Conservation (phyloP, 2,113 vertebrate genomes). For the Thalassarche chlororhynchos region DNA sequence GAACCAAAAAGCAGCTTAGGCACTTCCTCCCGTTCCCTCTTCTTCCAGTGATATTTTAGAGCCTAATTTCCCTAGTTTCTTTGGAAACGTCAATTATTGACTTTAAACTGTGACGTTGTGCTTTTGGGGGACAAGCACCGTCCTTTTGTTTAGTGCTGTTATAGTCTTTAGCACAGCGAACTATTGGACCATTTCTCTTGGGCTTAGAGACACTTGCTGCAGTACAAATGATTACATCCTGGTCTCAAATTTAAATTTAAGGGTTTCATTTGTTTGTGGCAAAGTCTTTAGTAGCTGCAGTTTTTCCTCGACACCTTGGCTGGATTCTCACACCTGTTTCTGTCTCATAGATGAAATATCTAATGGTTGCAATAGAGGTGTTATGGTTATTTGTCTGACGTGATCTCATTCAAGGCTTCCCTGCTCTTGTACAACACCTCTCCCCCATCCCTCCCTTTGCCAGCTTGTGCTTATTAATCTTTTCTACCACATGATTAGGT, state of each 20-base stretch:
- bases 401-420: background rate
- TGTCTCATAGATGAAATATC: background rate
- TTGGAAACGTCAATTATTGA: background rate
- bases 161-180: fast-evolving
- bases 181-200: background rate
- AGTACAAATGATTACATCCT: background rate
- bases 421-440: background rate
- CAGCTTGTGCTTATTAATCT: background rate
- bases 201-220: fast-evolving
- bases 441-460: background rate
- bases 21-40: background rate
- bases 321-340: background rate
- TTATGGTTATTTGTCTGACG: background rate
- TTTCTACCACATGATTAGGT: background rate
- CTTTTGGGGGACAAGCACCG: background rate
- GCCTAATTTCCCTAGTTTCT: background rate
- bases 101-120: background rate
- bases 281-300: background rate
- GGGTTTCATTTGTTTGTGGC: background rate
- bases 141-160: background rate
- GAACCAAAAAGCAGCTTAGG: background rate
- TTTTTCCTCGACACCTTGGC: background rate
- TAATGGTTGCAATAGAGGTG: background rate
- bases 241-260: background rate
- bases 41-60: background rate